These are phyloP conservation scores for Synaphobranchus kaupii DNA, from an alignment of 2,797 vertebrate genomes.

Conservation along the genomic window DNA sequence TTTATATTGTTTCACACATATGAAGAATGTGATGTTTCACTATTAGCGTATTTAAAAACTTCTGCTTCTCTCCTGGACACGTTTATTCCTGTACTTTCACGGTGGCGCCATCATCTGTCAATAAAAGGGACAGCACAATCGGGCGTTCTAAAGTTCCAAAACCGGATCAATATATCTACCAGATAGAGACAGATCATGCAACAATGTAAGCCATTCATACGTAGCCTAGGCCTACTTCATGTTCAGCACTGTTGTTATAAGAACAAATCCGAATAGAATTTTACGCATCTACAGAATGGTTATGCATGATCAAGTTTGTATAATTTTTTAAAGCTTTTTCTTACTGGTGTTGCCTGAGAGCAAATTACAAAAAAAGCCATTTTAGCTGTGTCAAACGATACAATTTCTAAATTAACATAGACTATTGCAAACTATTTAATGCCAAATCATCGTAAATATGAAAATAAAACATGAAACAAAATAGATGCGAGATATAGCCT, in stretches of 20 bases:
- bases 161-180: not conserved
- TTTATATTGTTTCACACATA: no score
- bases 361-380: not conserved
- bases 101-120: constrained; percentile 91
- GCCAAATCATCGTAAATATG: not conserved
- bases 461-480: not conserved
- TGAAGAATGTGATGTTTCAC: not conserved
- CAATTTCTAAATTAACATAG: not conserved
- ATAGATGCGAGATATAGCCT: not conserved
- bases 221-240: not conserved
- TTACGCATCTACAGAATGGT: not conserved
- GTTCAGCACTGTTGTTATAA: not conserved
- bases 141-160: not conserved
- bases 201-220: not conserved
- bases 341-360: not conserved
- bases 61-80: constrained; percentile 5
- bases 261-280: not conserved
- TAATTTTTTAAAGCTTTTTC: not conserved
- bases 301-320: not conserved
- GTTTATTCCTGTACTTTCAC: constrained; percentile 67
- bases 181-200: not conserved
- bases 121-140: constrained; percentile 65
- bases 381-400: not conserved
- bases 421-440: not conserved
- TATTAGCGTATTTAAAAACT: constrained; percentile 2